Percentiles rank a stretch among this genome's conserved stretches.
phyloP scores from a whole-genome alignment of 1,140 invertebrate species.

The Drosophila tristis region DNA sequence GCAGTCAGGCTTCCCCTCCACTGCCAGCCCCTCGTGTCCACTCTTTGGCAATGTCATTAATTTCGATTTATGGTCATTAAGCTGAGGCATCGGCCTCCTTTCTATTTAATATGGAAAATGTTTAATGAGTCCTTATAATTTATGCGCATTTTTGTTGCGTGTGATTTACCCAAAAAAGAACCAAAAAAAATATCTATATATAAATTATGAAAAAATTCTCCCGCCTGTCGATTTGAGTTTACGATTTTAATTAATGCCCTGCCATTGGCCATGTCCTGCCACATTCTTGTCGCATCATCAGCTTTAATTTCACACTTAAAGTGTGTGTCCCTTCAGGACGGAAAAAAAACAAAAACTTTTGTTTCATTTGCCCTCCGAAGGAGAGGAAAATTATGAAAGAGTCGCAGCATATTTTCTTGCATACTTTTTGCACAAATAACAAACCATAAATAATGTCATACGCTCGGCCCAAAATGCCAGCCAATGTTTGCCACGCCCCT shows the following conservation, averaged over 20 bases:
- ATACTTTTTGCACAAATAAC: constrained; percentile 79
- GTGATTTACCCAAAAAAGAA: constrained; percentile 18
- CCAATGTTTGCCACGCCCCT: constrained; percentile 73
- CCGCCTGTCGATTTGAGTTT: constrained; percentile 62
- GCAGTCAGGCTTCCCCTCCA: constrained; percentile 5
- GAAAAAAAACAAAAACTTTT: constrained; percentile 33
- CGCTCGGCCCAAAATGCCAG: constrained; percentile 74
- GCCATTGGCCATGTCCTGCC: constrained; percentile 19
- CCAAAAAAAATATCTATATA: not conserved
- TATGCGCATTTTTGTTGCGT: constrained; percentile 59
- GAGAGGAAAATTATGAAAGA: constrained; percentile 74
- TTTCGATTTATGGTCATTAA: constrained; percentile 82
- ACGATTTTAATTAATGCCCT: constrained; percentile 63
- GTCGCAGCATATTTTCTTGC: constrained; percentile 80
- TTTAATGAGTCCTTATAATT: constrained; percentile 75
- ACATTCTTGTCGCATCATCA: constrained; percentile 11
- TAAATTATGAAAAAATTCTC: constrained; percentile 43
- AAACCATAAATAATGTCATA: constrained; percentile 83
- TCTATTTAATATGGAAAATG: constrained; percentile 61
- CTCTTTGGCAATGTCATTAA: constrained; percentile 69
- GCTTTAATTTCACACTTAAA: constrained; percentile 72
- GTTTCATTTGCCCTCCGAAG: constrained; percentile 36
- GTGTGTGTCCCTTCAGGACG: constrained; percentile 21
- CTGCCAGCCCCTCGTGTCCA: constrained; percentile 10
- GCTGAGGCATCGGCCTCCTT: constrained; percentile 54